phyloP scores from a whole-genome alignment of 2,888 invertebrate genomes.

The Pristionchus arcanus region DNA sequence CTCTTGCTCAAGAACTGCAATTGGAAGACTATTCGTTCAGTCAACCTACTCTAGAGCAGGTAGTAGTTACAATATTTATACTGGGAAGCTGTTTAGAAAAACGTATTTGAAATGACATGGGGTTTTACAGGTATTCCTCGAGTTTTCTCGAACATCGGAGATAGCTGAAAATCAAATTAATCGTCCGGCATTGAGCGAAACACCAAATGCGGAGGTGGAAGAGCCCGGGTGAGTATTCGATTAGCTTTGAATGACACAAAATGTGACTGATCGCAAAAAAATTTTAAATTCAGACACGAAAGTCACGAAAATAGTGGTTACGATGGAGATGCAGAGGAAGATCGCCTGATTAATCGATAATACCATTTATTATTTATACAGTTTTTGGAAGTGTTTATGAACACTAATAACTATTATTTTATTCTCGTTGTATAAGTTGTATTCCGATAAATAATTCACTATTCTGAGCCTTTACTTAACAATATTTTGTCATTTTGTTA shows the following conservation, averaged over 20 bases:
- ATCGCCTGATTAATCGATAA: not conserved
- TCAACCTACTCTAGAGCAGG: constrained; percentile 89
- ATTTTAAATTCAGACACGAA: not conserved
- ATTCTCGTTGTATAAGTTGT: too few species aligned
- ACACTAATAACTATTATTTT: too few species aligned
- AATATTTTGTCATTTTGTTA: too few species aligned
- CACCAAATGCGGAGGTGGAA: not conserved
- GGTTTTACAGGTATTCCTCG: constrained; percentile 63
- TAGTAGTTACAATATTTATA: constrained; percentile 76
- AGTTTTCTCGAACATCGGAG: constrained; percentile 60
- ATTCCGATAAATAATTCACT: too few species aligned
- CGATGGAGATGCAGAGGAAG: not conserved
- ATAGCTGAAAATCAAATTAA: not conserved
- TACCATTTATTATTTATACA: not conserved
- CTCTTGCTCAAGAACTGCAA: constrained; percentile 79
- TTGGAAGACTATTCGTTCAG: constrained; percentile 87
- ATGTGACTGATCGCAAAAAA: not conserved
- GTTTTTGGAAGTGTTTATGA: too few species aligned
- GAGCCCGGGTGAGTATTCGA: not conserved
- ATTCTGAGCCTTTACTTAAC: too few species aligned
- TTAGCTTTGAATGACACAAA: not conserved
- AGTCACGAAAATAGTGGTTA: not conserved
- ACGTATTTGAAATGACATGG: not conserved
- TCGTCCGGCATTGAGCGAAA: too few species aligned
- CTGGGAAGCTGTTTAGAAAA: not conserved